phyloP scores from a whole-genome alignment of 2,888 invertebrate genomes.

The Drosophila demipolita region DNA sequence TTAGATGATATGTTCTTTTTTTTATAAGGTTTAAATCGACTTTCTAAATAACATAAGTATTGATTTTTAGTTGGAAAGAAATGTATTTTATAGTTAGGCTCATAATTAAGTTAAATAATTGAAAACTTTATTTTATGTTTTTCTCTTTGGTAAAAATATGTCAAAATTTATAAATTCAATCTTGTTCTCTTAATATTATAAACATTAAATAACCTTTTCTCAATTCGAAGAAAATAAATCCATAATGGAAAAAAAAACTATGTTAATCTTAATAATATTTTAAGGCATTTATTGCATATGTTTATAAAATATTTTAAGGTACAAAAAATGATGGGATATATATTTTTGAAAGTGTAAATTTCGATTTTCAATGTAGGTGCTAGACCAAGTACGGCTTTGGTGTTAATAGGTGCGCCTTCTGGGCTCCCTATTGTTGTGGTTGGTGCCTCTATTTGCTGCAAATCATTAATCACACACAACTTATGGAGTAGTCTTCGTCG shows the following conservation, averaged over 20 bases:
- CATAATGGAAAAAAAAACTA: too few relatives aligned
- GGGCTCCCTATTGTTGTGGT: constrained; percentile 70
- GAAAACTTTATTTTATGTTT: too few relatives aligned
- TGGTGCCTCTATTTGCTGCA: constrained; percentile 64
- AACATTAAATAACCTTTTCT: not conserved
- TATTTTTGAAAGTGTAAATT: constrained; percentile 1
- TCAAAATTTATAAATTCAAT: too few relatives aligned
- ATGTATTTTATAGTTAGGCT: not conserved
- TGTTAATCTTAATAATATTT: not conserved
- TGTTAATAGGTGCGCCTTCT: constrained; percentile 77
- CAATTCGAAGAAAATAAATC: too few relatives aligned
- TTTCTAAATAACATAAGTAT: not conserved
- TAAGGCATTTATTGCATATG: not conserved
- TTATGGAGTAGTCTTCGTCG: constrained; percentile 59
- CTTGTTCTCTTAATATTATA: not conserved
- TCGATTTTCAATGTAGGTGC: constrained; percentile 51
- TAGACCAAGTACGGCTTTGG: constrained; percentile 55
- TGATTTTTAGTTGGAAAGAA: not conserved
- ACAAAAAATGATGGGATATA: rapidly evolving
- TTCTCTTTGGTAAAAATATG: too few relatives aligned
- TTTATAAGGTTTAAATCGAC: too few relatives aligned
- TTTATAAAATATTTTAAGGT: not conserved
- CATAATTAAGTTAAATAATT: not conserved
- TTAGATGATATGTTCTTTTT: too few relatives aligned
- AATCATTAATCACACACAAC: constrained; percentile 70